Evolutionary conservation across 2,797 vertebrate species (phyloP).

Genomic region (Eulemur albifrons): DNA sequence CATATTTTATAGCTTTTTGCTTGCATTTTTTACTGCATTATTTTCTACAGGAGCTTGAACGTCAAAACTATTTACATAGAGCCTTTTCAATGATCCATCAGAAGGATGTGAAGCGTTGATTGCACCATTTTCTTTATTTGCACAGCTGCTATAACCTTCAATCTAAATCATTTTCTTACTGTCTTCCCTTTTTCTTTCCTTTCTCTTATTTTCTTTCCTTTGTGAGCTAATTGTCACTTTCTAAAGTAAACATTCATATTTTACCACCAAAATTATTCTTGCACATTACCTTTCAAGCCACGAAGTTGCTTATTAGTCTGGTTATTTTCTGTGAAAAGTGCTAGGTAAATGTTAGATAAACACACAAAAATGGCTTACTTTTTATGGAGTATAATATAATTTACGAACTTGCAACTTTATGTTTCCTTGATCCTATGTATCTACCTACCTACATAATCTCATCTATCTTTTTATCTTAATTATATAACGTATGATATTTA

Average conservation of each 20-base stretch:
- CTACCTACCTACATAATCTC: neutral
- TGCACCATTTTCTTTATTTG: slow-evolving; percentile 75
- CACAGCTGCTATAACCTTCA: slow-evolving; percentile 71
- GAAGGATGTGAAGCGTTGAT: slow-evolving; percentile 64
- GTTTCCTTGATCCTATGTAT: neutral
- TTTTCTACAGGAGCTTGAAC: slow-evolving; percentile 68
- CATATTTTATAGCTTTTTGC: slow-evolving; percentile 23
- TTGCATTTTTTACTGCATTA: slow-evolving; percentile 57
- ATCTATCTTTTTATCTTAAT: neutral
- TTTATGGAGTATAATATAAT: slow-evolving; percentile 54
- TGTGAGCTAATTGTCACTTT: slow-evolving; percentile 55
- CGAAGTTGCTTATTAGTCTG: slow-evolving; percentile 52
- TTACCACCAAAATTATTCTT: slow-evolving; percentile 41
- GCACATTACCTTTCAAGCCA: slow-evolving; percentile 44
- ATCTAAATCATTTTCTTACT: slow-evolving; percentile 63
- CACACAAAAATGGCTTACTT: slow-evolving; percentile 56
- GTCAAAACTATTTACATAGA: slow-evolving; percentile 72
- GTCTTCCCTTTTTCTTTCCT: slow-evolving; percentile 43
- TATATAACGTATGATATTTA: neutral
- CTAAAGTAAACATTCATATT: slow-evolving; percentile 75
- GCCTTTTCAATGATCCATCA: slow-evolving; percentile 64
- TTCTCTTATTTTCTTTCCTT: neutral
- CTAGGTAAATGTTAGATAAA: slow-evolving; percentile 64
- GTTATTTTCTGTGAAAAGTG: slow-evolving; percentile 68
- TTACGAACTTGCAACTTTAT: neutral